Evolutionary conservation across 1,140 invertebrate genomes (phyloP).

Genomic region (Zeugodacus cucurbitae): DNA sequence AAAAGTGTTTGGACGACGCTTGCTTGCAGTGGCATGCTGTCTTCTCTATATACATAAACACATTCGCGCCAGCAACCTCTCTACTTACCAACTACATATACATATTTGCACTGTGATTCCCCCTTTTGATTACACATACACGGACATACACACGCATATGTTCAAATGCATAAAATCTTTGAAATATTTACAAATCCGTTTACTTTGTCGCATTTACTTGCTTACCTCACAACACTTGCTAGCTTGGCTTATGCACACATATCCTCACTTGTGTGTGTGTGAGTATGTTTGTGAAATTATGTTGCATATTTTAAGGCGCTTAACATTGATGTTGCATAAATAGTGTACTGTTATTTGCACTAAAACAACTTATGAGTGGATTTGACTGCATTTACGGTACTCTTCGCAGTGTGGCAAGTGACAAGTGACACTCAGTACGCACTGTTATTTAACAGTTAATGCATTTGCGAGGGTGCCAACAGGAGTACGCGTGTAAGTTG

Average conservation of each 20-base stretch:
- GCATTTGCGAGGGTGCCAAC: not conserved
- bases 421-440: not conserved
- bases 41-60: not conserved
- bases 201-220: not conserved
- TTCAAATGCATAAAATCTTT: conserved; percentile 33
- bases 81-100: not conserved
- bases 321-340: conserved; percentile 18
- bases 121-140: not conserved
- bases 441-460: not conserved
- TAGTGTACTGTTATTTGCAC: conserved; percentile 9
- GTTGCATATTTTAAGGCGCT: conserved; percentile 34
- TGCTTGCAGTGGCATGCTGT: not conserved
- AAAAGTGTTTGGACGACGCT: conserved; percentile 11
- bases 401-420: not conserved
- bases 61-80: not conserved
- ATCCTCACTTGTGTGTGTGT: not conserved
- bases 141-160: not conserved
- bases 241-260: too few species aligned
- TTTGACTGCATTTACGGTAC: not conserved
- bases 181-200: conserved; percentile 26
- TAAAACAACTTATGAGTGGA: conserved; percentile 24
- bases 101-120: not conserved
- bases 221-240: not conserved
- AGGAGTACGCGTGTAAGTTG: not conserved
- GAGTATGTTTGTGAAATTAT: not conserved